Percentiles rank a stretch among this genome's conserved stretches.
phyloP scores from a whole-genome alignment of 2,888 invertebrate species.

The Bhutanitis thaidina region DNA sequence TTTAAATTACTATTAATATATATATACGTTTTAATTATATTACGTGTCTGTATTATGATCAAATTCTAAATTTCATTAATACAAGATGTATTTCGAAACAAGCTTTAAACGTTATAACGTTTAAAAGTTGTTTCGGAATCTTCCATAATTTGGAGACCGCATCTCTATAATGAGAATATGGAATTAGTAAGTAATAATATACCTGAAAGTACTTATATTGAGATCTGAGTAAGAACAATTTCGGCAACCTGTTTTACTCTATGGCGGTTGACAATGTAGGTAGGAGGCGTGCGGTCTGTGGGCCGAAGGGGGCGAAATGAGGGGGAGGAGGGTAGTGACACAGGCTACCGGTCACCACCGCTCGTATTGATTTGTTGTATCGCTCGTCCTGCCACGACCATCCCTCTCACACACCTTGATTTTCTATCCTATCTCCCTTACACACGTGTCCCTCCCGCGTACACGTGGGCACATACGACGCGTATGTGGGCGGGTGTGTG shows the following conservation, averaged over 20 bases:
- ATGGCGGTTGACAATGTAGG: constrained; percentile 74
- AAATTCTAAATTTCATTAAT: too few species aligned
- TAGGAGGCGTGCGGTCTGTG: constrained; percentile 65
- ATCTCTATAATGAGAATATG: too few species aligned
- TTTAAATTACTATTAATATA: too few species aligned
- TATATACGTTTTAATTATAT: too few species aligned
- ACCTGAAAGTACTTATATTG: too few species aligned
- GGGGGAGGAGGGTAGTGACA: constrained; percentile 66
- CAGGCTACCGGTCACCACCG: constrained; percentile 81
- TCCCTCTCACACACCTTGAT: constrained; percentile 58
- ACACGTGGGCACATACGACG: constrained; percentile 66
- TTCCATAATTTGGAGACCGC: too few species aligned
- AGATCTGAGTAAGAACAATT: constrained; percentile 22
- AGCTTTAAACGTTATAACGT: too few species aligned
- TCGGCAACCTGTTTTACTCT: constrained; percentile 45
- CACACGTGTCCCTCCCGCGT: constrained; percentile 60
- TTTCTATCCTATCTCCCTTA: constrained; percentile 40
- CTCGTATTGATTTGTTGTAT: constrained; percentile 82
- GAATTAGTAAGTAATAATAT: too few species aligned
- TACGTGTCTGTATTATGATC: too few species aligned
- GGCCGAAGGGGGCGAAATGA: constrained; percentile 40
- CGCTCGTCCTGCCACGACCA: constrained; percentile 75
- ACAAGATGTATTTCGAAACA: too few species aligned
- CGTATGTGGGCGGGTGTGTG: constrained; percentile 39
- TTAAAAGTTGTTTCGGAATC: too few species aligned